These are phyloP conservation scores for Etheostoma nigrum DNA, from an alignment of 2,797 vertebrate genomes.

Conservation along the genomic window DNA sequence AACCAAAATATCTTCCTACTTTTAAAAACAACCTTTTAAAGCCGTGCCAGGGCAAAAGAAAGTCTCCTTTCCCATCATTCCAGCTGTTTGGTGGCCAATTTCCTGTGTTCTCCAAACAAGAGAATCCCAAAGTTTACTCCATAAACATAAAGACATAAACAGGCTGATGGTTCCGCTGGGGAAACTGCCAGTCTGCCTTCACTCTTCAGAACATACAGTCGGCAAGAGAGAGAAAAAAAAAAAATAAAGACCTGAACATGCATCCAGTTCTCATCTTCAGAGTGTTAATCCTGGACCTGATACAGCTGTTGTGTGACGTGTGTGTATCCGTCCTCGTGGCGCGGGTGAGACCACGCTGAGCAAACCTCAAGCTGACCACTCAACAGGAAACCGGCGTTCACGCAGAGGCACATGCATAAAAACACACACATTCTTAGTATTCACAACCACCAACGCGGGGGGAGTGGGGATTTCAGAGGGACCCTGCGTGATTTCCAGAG, in stretches of 20 bases:
- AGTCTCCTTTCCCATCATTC: slow-evolving; percentile 7
- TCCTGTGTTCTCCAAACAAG: slow-evolving; percentile 26
- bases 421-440: slow-evolving; percentile 40
- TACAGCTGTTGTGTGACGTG: slow-evolving; percentile 42
- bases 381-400: slow-evolving; percentile 56
- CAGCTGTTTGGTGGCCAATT: slow-evolving; percentile 31
- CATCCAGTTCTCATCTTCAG: background rate
- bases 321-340: slow-evolving; percentile 33
- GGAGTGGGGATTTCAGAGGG: background rate
- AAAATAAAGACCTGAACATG: background rate
- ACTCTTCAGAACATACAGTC: background rate
- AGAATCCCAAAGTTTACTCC: slow-evolving; percentile 38
- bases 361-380: slow-evolving; percentile 40
- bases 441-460: slow-evolving; percentile 1
- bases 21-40: background rate
- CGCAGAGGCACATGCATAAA: slow-evolving; percentile 25
- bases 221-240: background rate
- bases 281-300: slow-evolving; percentile 14
- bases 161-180: slow-evolving; percentile 9
- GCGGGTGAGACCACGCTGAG: slow-evolving; percentile 29
- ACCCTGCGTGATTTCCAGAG: slow-evolving; percentile 10
- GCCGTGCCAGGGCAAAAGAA: background rate
- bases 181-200: slow-evolving; percentile 1
- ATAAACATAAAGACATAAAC: slow-evolving; percentile 4
- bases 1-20: background rate